Base-by-base conservation (phyloP, 2,113 vertebrate species). In the Melanostigma gelatinosum region DNA sequence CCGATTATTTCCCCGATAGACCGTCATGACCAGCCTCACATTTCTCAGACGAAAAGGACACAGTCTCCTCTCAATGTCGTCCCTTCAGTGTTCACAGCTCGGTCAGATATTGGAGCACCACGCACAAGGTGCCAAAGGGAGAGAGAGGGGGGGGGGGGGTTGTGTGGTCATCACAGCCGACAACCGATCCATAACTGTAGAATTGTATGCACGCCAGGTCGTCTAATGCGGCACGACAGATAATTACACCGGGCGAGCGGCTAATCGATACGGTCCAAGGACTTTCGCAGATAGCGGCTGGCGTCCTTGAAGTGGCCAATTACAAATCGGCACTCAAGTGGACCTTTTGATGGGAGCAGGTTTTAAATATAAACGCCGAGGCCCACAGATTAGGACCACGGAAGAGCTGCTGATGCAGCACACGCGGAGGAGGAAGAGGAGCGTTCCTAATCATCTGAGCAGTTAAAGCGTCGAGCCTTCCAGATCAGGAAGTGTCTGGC, bases 181-280 rank as follows among this genome's bases (percentile, higher is more conserved):
- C 80, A 85, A 82, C 52, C 77, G 16, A 89, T 92, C 91, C 78
- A 89, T 87, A 89, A 89, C 24, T 80, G 86, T 84, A 80, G 91
- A 92, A n/a, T 89, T 80, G 88, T 57, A 70, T 78, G 27, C 1
- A 70, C 66, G 80, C 90, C 78, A 72, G 82, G 82, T 77, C 86
- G 63, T 75, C 65, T 87, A 91, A 92, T 84, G 85, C 85, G 22
- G 71, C 46, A 2, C 44, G 80, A 76, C 86, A 75, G 85, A 85
- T 91, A 91, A 91, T 91, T 80, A 82, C 86, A 60, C 76, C 8
- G 80, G 85, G 83, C 36, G 70, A 89, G 86, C 27, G 78, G 77
- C 77, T 91, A 93, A 93, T 94, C 92, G 58, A 93, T 94, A 88
- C 79, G 69, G 80, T 83, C 54, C 91, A 92, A 94, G 93, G 93